phyloP scores from a whole-genome alignment of 2,888 invertebrate species.

The Scrobipalpa costella region DNA sequence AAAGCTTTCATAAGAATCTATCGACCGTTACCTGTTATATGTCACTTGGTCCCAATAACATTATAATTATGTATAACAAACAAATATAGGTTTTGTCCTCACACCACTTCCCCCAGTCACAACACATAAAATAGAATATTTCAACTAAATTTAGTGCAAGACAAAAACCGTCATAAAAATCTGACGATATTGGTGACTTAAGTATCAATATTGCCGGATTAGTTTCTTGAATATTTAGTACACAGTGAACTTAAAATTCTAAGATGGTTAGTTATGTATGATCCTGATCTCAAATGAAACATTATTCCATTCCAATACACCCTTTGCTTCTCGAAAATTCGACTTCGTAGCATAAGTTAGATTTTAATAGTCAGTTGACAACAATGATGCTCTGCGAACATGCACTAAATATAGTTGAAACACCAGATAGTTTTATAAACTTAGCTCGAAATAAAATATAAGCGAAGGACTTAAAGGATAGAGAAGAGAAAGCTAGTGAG shows the following conservation, averaged over 20 bases:
- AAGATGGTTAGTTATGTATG: not conserved
- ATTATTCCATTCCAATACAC: too few relatives aligned
- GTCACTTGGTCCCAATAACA: conserved; percentile 21
- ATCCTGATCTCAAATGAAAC: too few relatives aligned
- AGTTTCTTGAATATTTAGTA: not conserved
- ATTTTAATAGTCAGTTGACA: not conserved
- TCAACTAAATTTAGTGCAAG: conserved; percentile 49
- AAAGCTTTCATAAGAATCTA: conserved; percentile 43
- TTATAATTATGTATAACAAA: not conserved
- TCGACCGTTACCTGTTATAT: conserved; percentile 22
- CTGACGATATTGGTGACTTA: too few relatives aligned
- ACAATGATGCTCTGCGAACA: conserved; percentile 28
- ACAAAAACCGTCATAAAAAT: too few relatives aligned
- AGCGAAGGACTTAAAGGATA: conserved; percentile 49
- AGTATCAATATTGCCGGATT: not conserved
- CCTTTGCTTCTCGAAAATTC: too few relatives aligned
- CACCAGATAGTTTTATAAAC: conserved; percentile 36
- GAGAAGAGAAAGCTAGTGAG: conserved; percentile 58
- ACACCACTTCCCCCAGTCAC: conserved; percentile 75
- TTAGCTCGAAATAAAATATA: conserved; percentile 25
- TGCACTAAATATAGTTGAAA: conserved; percentile 57
- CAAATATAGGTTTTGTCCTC: conserved; percentile 44
- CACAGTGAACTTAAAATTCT: not conserved
- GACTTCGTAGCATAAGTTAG: too few relatives aligned
- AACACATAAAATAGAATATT: conserved; percentile 49